These are phyloP conservation scores for Oncorhynchus clarkii DNA, from an alignment of 2,113 vertebrate species.

Conservation along the genomic window DNA sequence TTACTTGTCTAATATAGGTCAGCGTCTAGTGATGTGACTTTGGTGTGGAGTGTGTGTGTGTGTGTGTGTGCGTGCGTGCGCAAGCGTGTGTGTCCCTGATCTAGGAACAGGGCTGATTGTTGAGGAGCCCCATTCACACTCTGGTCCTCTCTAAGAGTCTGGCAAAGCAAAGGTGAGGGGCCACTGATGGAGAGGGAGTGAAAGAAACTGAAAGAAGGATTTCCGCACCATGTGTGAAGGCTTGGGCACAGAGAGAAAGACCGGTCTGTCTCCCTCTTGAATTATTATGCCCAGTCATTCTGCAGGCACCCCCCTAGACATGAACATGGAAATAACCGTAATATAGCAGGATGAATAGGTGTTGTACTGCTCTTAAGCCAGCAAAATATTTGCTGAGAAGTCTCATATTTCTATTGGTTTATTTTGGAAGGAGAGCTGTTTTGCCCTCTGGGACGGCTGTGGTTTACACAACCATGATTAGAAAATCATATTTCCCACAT, in stretches of 20 bases:
- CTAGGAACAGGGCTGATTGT: constrained; percentile 16
- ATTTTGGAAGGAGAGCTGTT: constrained; percentile 2
- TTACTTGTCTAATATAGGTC: constrained; percentile 33
- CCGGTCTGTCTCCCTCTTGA: constrained; percentile 5
- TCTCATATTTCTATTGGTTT: constrained; percentile 1
- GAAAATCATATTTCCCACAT: constrained; percentile 3
- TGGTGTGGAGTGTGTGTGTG: constrained; percentile 14
- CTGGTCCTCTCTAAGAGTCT: neutral
- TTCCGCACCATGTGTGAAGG: no score
- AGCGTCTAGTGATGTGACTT: constrained; percentile 41
- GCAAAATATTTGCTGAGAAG: neutral
- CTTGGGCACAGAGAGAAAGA: neutral
- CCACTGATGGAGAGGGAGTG: constrained; percentile 1
- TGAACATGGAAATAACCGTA: neutral
- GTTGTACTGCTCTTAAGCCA: neutral
- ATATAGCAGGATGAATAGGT: neutral
- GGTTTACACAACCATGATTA: constrained; percentile 7
- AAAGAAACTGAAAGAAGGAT: constrained; percentile 9
- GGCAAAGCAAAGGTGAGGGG: constrained; percentile 9
- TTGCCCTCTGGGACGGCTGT: neutral
- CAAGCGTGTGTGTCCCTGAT: constrained; percentile 38
- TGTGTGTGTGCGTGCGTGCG: no score
- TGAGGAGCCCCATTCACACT: neutral
- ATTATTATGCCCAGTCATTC: neutral
- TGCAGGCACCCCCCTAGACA: neutral